phyloP scores from a whole-genome alignment of 1,140 invertebrate genomes.

The Aphelenchoides fujianensis region DNA sequence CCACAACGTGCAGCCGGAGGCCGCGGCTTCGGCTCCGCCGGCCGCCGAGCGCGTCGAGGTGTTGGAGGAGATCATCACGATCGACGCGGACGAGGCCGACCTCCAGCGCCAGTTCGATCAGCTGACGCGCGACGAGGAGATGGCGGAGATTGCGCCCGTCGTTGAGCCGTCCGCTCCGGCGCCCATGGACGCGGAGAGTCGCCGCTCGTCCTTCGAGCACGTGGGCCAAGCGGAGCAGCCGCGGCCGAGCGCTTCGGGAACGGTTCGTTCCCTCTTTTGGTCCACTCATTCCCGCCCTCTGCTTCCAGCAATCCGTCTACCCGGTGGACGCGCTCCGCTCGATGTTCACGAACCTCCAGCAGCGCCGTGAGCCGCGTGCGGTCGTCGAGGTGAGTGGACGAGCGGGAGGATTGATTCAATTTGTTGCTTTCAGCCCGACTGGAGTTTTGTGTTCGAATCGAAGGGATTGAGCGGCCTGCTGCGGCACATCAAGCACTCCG shows the following conservation, averaged over 20 bases:
- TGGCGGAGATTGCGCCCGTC: no score
- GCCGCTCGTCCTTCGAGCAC: neutral
- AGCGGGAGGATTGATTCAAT: neutral
- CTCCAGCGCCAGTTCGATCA: no score
- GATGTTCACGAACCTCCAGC: neutral
- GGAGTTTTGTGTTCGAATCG: constrained; percentile 7
- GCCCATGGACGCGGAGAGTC: neutral
- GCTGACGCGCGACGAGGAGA: no score
- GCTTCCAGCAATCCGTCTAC: neutral
- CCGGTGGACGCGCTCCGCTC: neutral
- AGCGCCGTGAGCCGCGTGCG: neutral
- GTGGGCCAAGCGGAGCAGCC: neutral
- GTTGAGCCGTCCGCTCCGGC: no score
- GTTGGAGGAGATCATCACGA: no score
- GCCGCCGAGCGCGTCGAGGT: no score
- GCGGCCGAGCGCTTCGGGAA: neutral
- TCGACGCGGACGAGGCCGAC: no score
- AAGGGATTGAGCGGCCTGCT: neutral
- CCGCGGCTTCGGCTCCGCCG: neutral
- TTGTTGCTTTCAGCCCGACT: neutral
- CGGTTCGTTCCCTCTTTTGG: neutral
- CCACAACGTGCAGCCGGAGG: neutral
- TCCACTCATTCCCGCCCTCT: neutral
- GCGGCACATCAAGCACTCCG: neutral
- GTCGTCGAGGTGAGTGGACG: neutral